Base-by-base conservation (phyloP, 2,797 vertebrate genomes). In the Sphenodon punctatus region DNA sequence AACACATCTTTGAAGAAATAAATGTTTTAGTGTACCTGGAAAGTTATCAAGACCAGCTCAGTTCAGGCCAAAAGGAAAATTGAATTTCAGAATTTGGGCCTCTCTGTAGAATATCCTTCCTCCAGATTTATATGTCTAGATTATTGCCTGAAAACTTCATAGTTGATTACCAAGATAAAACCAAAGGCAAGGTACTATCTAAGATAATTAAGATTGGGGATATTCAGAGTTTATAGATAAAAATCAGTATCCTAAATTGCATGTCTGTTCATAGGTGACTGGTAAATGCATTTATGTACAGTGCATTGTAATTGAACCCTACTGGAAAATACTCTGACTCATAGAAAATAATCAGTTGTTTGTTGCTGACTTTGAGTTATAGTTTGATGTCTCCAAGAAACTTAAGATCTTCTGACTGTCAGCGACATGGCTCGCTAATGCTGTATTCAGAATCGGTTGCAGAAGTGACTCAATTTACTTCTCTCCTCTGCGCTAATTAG, bases 1-100 rank as follows among this genome's bases (percentile, higher is more conserved):
- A n/a, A n/a, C n/a, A n/a, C n/a, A n/a, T 69, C 82, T 80, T 53
- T 82, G 32, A 82, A 36, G 55, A 81, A 86, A 41, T 36, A 65
- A 36, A 15, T 25, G 46, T 85, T 80, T 56, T 46, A 67, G 61
- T 48, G 23, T 67, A 55, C 63, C 27, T 12, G 59, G 45, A 63
- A 63, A 11, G 45, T 68, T 66, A 30, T 59, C 78, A 82, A 93
- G 75, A 63, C 63, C 4, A 22, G 25, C 61, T 6, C 48, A 48
- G 48, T 46, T 25, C 48, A 22, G 25, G 15, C 39, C 67, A 89
- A 82, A 49, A 67, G 68, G 0, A 68, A 67, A 85, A 69, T 19
- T 1, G 0, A 48, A 48, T 48, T 0, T 0, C 69, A n/a, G n/a
- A n/a, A n/a, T n/a, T n/a, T n/a, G n/a, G n/a, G n/a, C n/a, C n/a